These are phyloP conservation scores for Ligdia adustata DNA, from an alignment of 2,888 invertebrate species.

Conservation along the genomic window DNA sequence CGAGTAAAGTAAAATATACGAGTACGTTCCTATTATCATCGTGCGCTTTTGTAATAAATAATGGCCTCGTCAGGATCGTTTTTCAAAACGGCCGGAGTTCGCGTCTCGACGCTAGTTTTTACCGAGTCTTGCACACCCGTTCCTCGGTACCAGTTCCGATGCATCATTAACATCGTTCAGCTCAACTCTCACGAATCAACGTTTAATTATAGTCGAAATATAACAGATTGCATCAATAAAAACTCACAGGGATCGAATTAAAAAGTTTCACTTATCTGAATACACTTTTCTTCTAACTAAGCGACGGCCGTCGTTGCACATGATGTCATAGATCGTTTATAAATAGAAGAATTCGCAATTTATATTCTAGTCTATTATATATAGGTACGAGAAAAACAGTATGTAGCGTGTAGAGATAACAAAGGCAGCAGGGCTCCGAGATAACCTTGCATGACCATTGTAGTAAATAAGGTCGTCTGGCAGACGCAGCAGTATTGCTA, in stretches of 20 bases:
- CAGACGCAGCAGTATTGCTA: slow-evolving; percentile 47
- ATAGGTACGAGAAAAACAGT: slow-evolving; percentile 35
- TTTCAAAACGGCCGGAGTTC: slow-evolving; percentile 57
- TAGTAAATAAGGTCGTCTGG: slow-evolving; percentile 64
- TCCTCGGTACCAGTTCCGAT: slow-evolving; percentile 61
- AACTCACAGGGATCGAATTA: slow-evolving; percentile 16
- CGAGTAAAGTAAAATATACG: slow-evolving; percentile 61
- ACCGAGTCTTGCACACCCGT: slow-evolving; percentile 45
- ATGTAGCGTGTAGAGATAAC: slow-evolving; percentile 41
- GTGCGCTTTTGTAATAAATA: slow-evolving; percentile 71
- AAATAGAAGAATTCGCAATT: slow-evolving; percentile 30
- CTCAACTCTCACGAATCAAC: slow-evolving; percentile 54
- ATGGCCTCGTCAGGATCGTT: slow-evolving; percentile 60
- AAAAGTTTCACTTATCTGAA: slow-evolving; percentile 21
- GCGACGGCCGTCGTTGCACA: slow-evolving; percentile 7
- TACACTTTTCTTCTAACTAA: slow-evolving; percentile 2
- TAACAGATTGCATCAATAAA: slow-evolving; percentile 55
- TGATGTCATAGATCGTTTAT: slow-evolving; percentile 29
- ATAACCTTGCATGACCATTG: slow-evolving; percentile 64
- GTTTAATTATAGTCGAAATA: slow-evolving; percentile 56
- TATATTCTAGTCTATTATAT: slow-evolving; percentile 30
- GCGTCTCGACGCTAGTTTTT: slow-evolving; percentile 60
- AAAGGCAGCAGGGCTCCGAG: slow-evolving; percentile 54
- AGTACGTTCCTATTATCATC: slow-evolving; percentile 59
- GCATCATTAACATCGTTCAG: slow-evolving; percentile 63